Base-by-base conservation (phyloP, 2,888 invertebrate species). In the Cryptocephalus primarius region DNA sequence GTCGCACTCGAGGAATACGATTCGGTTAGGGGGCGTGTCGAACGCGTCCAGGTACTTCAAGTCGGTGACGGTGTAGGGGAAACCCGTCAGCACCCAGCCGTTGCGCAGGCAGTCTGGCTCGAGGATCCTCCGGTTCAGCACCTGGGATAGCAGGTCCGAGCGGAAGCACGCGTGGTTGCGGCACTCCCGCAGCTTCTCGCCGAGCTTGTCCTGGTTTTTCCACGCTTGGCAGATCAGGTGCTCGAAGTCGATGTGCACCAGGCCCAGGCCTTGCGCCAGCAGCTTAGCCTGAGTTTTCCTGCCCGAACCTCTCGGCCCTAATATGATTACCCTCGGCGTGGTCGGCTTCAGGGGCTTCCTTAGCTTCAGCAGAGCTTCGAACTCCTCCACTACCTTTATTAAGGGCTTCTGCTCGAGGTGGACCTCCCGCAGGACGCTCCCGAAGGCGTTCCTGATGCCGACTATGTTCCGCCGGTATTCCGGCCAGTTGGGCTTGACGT, bases 21-120 rank as follows among this genome's bases (percentile, higher is more conserved):
- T 60, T 46, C 67, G 62, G 60, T 83, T 83, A 0, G 83, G 82
- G 1, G 81, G 80, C 1, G 78, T 80, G 11, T 75, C 64, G 55
- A 75, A 69, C 38, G 66, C 69, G 59, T 83, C 81, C 2, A 83
- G 60, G 33, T 72, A 60, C 57, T 78, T 76, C 46, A 83, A 79
- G 55, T 83, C 83, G 1, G 63, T 64, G 0, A 74, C 73, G 1
- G 71, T 71, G 8, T 66, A 71, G 0, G 82, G 82, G 57, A 75
- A 83, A 1, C 76, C 78, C 4, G 75, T 77, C 49, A 83, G 57
- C 11, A 83, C 75, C 80, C 81, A 83, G 1, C 83, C 83, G 38
- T 72, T 66, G 41, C 72, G 72, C 10, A 79, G 58, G 57, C 80
- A 80, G 52, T 82, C 80, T 61, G 75, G 60, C 50, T 68, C 60